These are phyloP conservation scores for Scaptodrosophila lebanonensis DNA, from an alignment of 1,140 invertebrate genomes.

Conservation along the genomic window DNA sequence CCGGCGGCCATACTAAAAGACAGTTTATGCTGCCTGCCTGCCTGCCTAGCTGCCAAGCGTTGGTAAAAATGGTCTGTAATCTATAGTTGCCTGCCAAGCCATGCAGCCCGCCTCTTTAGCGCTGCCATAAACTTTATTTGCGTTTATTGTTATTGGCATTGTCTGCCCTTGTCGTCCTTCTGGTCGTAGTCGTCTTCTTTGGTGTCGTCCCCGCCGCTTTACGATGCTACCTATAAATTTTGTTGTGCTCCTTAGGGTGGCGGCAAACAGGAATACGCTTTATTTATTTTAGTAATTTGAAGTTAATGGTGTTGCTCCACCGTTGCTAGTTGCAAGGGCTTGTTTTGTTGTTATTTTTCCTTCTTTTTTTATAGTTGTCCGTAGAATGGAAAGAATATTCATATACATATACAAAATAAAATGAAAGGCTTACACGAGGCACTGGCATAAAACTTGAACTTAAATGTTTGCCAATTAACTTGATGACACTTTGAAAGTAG, in stretches of 20 bases:
- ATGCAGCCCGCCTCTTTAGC: conserved; percentile 47
- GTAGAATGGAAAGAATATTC: no score
- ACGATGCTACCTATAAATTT: conserved; percentile 69
- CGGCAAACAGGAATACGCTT: conserved; percentile 32
- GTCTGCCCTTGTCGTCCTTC: conserved; percentile 63
- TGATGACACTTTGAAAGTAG: conserved; percentile 36
- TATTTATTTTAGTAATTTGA: conserved; percentile 66
- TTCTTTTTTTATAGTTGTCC: conserved; percentile 17
- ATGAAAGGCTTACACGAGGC: no score
- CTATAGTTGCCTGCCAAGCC: conserved; percentile 20
- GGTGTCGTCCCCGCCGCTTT: no score
- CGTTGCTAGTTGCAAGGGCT: conserved; percentile 3
- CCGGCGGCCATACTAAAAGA: conserved; percentile 25
- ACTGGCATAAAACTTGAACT: no score
- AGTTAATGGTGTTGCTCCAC: conserved; percentile 57
- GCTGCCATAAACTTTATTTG: conserved; percentile 69
- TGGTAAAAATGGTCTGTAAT: conserved; percentile 27
- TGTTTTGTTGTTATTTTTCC: conserved; percentile 1
- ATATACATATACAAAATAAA: no score
- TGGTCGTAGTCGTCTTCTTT: no score
- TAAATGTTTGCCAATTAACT: conserved; percentile 43
- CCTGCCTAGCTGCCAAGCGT: background rate
- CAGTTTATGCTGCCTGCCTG: conserved; percentile 26
- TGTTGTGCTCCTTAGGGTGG: conserved; percentile 4
- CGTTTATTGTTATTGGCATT: conserved; percentile 73